Evolutionary conservation across 2,797 vertebrate species (phyloP).

Genomic region (Notolepis coatsorum): DNA sequence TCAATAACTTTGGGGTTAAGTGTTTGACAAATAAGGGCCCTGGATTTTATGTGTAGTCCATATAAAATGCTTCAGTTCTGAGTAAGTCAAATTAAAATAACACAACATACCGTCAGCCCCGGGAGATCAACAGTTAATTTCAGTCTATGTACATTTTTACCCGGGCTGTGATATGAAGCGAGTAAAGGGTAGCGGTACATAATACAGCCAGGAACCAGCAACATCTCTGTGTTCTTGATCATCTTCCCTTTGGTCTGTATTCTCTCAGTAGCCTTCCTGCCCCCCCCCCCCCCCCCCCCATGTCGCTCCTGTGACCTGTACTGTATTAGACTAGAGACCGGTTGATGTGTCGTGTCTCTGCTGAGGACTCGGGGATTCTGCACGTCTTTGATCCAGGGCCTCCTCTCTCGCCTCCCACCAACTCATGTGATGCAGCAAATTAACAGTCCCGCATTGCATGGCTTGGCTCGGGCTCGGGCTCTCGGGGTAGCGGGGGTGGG

Average conservation of each 20-base stretch:
- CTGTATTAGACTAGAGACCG: slow-evolving; percentile 61
- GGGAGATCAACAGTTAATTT: too few species aligned
- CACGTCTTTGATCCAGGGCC: slow-evolving; percentile 72
- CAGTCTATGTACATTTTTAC: too few species aligned
- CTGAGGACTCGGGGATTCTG: slow-evolving; percentile 70
- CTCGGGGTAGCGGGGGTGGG: too few species aligned
- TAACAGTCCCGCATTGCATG: slow-evolving; percentile 71
- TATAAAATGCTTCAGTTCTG: too few species aligned
- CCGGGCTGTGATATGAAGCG: too few species aligned
- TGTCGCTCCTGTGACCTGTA: slow-evolving; percentile 51
- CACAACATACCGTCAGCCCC: too few species aligned
- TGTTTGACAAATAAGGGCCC: too few species aligned
- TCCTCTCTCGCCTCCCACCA: slow-evolving; percentile 67
- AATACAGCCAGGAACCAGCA: too few species aligned
- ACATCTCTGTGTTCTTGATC: slow-evolving; percentile 53
- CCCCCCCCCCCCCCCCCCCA: slow-evolving; percentile 29
- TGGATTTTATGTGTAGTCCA: too few species aligned
- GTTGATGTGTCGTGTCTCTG: slow-evolving; percentile 54
- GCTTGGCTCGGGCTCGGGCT: slow-evolving; percentile 80
- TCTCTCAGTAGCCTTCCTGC: slow-evolving; percentile 46
- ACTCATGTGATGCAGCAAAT: slow-evolving; percentile 75
- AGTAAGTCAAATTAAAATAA: too few species aligned
- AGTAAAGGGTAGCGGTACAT: too few species aligned
- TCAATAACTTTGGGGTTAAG: too few species aligned
- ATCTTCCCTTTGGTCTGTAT: slow-evolving; percentile 53